phyloP scores from a whole-genome alignment of 2,113 vertebrate species.

The Bubo bubo region DNA sequence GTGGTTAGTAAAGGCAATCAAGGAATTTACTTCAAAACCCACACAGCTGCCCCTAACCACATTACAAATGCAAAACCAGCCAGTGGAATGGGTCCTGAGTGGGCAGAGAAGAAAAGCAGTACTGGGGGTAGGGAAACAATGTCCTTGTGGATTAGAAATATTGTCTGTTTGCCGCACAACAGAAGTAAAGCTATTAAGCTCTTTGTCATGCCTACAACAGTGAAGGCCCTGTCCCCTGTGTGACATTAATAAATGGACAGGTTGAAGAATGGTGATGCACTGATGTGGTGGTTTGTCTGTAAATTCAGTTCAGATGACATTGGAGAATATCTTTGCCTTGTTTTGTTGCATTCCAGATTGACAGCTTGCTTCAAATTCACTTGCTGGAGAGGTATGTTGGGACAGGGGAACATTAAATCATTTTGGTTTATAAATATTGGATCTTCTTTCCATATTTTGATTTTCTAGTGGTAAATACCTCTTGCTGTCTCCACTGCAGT shows the following conservation, averaged over 20 bases:
- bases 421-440: not conserved
- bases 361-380: not conserved
- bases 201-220: fast-evolving
- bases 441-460: not conserved
- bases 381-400: not conserved
- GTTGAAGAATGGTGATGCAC: not conserved
- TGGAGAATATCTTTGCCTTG: not conserved
- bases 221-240: not conserved
- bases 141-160: not conserved
- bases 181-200: not conserved
- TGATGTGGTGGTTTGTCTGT: not conserved
- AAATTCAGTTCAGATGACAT: not conserved
- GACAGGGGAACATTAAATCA: not conserved
- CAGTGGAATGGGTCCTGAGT: not conserved
- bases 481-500: not conserved
- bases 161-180: fast-evolving
- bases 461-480: not conserved
- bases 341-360: not conserved
- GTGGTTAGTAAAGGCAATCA: not conserved
- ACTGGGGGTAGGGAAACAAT: not conserved
- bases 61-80: not conserved
- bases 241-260: not conserved
- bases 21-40: not conserved
- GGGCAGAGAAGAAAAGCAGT: not conserved
- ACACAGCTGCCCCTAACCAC: not conserved